phyloP scores from a whole-genome alignment of 2,888 invertebrate species.

The Tyria jacobaeae region DNA sequence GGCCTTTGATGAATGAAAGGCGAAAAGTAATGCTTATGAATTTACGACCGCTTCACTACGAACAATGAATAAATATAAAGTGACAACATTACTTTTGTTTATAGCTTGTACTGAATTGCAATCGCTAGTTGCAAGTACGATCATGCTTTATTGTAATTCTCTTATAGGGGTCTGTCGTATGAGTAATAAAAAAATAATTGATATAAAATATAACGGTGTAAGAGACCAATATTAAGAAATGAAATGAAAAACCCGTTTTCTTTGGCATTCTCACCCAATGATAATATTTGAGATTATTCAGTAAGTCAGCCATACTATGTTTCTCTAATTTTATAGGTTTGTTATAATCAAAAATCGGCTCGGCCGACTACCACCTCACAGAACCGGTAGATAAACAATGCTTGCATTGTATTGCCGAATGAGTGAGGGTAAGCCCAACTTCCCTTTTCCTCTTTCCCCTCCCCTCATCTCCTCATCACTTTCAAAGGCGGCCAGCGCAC shows the following conservation, averaged over 20 bases:
- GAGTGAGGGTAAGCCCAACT: too few species aligned
- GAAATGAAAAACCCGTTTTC: not conserved
- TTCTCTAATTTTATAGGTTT: not conserved
- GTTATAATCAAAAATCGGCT: not conserved
- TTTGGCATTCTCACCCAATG: not conserved
- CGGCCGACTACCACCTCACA: too few species aligned
- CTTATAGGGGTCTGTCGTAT: slow-evolving; percentile 6
- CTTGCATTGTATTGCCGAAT: too few species aligned
- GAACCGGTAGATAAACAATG: too few species aligned
- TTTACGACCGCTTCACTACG: slow-evolving; percentile 10
- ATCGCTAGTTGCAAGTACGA: not conserved
- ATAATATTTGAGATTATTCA: not conserved
- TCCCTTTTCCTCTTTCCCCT: too few species aligned
- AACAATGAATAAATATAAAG: slow-evolving; percentile 18
- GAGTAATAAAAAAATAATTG: slow-evolving; percentile 17
- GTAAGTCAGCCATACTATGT: not conserved
- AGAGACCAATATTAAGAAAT: not conserved
- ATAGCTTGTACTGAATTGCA: slow-evolving; percentile 9
- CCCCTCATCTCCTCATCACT: too few species aligned
- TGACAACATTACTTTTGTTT: slow-evolving; percentile 11
- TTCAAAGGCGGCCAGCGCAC: too few species aligned
- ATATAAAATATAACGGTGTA: slow-evolving; percentile 13
- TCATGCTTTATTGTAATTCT: slow-evolving; percentile 8
- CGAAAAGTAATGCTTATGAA: slow-evolving; percentile 5
- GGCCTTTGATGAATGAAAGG: slow-evolving; percentile 34